Evolutionary conservation across 92 coral and sea anemone genomes (phyloP), one percentile per base, ranked within the genome.

Genomic region (Palythoa caribaeorum): DNA sequence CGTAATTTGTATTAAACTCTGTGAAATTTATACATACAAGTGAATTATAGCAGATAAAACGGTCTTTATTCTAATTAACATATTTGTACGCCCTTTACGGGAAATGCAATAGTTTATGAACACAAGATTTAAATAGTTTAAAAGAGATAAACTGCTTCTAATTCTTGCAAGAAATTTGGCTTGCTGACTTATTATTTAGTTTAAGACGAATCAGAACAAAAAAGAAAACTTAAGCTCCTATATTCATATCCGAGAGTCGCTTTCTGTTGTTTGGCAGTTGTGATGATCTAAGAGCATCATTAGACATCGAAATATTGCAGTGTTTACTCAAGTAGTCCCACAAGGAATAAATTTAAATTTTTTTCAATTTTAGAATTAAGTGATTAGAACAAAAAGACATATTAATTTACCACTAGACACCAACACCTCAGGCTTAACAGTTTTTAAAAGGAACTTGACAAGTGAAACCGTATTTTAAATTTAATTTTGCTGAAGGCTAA

Each of bases 11-110:
- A 66, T 57, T 48, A 78, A 55, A 50, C 55, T 17, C 15, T 19
- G 7, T 50, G 79, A 44, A 40, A 53, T 44, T 68, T 68, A 73
- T 50, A 59, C 15, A 77, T 63, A 77, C 83, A 77, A 63, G 83
- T 78, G 83, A 78, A 53, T 54, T 78, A 20, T 14, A 55, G 48
- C n/a, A 40, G 57, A n/a, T 55, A 78, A 53, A 78, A 78, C 35
- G 44, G 83, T 37, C 62, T n/a, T 65, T 47, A 51, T 19, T 66
- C 86, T 65, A 81, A 81, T 81, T 40, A 81, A 38, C 76, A 66
- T 44, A 50, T 21, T 52, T 44, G 2, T 81, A 81, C 63, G 63
- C 76, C 57, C 60, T 44, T 65, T 65, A 28, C 7, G 9, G 2
- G 12, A 38, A 9, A 35, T 2, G 44, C 2, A 70, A 12, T 13